Conservation (phyloP, 2,888 invertebrate species). For the Brachycybe producta region DNA sequence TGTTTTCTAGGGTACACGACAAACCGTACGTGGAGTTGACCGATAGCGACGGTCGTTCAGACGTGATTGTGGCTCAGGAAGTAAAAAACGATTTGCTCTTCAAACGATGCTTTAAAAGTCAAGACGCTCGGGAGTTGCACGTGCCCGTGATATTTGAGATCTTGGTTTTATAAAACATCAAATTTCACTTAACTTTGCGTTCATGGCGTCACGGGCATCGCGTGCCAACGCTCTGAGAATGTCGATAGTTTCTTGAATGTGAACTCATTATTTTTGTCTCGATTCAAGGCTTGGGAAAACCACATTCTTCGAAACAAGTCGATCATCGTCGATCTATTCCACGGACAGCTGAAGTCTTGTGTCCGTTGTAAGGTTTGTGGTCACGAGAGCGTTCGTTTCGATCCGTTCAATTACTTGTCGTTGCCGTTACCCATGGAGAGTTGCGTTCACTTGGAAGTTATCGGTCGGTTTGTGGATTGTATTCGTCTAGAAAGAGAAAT, state of each 20-base stretch:
- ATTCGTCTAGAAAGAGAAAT: constrained; percentile 2
- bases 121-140: too few species aligned
- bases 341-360: constrained; percentile 80
- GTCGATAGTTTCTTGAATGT: neutral
- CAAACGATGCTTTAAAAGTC: neutral
- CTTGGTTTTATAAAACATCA: too few species aligned
- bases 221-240: too few species aligned
- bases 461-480: constrained; percentile 41
- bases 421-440: constrained; percentile 83
- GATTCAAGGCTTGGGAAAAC: constrained; percentile 59
- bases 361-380: constrained; percentile 70
- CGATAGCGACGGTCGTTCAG: constrained; percentile 62
- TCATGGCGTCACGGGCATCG: too few species aligned
- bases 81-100: constrained; percentile 27
- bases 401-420: constrained; percentile 80
- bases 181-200: too few species aligned
- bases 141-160: too few species aligned
- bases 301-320: constrained; percentile 70
- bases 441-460: constrained; percentile 58
- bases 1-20: constrained; percentile 52
- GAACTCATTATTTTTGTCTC: neutral
- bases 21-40: constrained; percentile 59
- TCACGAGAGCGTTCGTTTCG: constrained; percentile 73
- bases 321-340: constrained; percentile 78
- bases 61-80: constrained; percentile 47